Evolutionary conservation across 2,888 invertebrate species (phyloP).

Genomic region (Dryococelus australis): DNA sequence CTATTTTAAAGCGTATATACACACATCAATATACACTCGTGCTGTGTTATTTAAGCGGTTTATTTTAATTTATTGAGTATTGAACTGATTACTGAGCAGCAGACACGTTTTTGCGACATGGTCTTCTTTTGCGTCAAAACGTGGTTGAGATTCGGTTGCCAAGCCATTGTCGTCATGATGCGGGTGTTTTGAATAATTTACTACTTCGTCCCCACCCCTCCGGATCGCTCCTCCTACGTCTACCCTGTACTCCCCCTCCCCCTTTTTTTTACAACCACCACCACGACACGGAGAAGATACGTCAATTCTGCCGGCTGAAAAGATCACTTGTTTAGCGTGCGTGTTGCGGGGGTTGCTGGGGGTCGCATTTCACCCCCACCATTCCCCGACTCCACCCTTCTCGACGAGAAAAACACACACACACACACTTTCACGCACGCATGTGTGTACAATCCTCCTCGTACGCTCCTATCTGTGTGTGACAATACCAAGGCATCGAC

Average conservation of each 20-base stretch:
- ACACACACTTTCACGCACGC: background rate
- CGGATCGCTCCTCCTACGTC: background rate
- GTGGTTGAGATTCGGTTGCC: background rate
- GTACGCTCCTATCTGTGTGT: background rate
- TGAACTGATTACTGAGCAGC: too few species aligned
- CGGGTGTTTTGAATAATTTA: conserved; percentile 16
- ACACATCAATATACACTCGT: too few species aligned
- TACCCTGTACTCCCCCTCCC: background rate
- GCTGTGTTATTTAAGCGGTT: too few species aligned
- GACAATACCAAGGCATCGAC: background rate
- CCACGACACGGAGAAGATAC: conserved; percentile 1
- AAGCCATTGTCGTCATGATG: conserved; percentile 16
- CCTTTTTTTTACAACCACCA: background rate
- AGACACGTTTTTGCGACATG: background rate
- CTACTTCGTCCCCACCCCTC: background rate
- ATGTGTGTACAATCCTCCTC: background rate
- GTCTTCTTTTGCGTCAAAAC: background rate
- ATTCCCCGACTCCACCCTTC: background rate
- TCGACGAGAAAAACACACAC: background rate
- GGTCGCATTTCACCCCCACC: background rate
- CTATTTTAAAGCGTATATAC: too few species aligned
- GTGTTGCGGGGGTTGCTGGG: background rate
- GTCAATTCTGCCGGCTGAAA: background rate
- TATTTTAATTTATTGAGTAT: too few species aligned
- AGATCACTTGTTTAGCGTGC: conserved; percentile 1